Evolutionary conservation across 1,140 invertebrate genomes (phyloP), one percentile per base, ranked within the genome.

Genomic region (Stegodyphus dumicola): DNA sequence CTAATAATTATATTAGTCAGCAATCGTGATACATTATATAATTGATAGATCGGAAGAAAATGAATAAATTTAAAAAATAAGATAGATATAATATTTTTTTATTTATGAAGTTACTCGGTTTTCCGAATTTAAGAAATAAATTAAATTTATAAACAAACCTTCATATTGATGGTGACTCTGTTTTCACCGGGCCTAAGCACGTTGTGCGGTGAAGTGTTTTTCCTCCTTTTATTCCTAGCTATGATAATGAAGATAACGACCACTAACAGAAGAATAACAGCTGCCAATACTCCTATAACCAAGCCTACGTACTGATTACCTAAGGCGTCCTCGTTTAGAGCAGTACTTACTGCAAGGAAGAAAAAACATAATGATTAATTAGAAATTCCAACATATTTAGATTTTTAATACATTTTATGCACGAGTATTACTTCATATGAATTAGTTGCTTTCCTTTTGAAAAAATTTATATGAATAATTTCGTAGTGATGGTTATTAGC

Each of bases 221-320:
- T 96, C 85, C 95, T 93, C 87, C 95, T 93, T 76, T 94, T 92
- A 89, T 95, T 91, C 49, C 95, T 92, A 7, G 94, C 93, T 89
- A 95, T 93, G 77, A 96, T 92, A 52, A 94, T 91, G 90, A 95
- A 94, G 88, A 96, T 94, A 18, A 94, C 93, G 0, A 94, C 93
- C n/a, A 94, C 89, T 3, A 95, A 90, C 0, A 95, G 90, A 0
- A 94, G 92, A 3, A 94, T 92, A 15, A 96, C 93, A 77, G 95
- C 93, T 0, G 95, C 95, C 66, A 96, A 89, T 0, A 94, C 93
- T 0, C 95, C 95, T 76, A 95, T 95, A 48, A 95, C 94, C 56
- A 96, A 91, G 0, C 95, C 95, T 53, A 96, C 94, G 88, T 95
- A 95, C 93, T 90, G 92, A 15, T 78, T 77, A 5, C 56, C 65